Evolutionary conservation across 2,888 invertebrate genomes (phyloP), one percentile per base, ranked within the genome.

Genomic region (Drosophila trichaetosa): DNA sequence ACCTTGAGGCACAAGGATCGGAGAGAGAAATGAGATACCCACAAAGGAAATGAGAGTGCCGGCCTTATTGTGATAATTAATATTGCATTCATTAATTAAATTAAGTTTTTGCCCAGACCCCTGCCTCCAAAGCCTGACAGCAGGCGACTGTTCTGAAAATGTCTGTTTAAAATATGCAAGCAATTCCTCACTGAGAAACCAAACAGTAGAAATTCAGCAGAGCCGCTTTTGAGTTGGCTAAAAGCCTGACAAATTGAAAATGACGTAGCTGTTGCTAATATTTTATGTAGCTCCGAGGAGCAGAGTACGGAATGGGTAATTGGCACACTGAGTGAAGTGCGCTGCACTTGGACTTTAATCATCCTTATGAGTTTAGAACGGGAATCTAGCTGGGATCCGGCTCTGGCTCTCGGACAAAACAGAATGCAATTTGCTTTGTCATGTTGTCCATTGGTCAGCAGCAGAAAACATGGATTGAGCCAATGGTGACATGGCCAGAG

Each of bases 401-500:
- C 4, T 18, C 24, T 7, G 27, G 24, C 5, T 5, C 27, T 49
- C 34, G 42, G 29, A 51, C 18, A 40, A 42, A 72, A 34, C 62
- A 42, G 64, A 80, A 78, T 76, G 83, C 89, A 81, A 80, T 80
- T 80, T 73, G 83, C 83, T 75, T 86, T 86, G 84, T 83, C 83
- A 86, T 88, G 82, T 76, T 67, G 73, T 58, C 74, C 64, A 49
- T 42, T 51, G 71, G 76, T 64, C 69, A 61, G 64, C 21, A 21
- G 63, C 42, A 48, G 16, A 31, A 57, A 36, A 29, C 48, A 31
- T 18, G 58, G 49, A 46, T 49, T 29, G 59, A 76, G 80, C 54
- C 70, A 70, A 70, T 65, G 68, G 68, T 80, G 78, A 79, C 80
- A 80, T 80, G 80, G 46, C 65, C 80, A 66, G 53, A 79, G 78